These are phyloP conservation scores for Tetrao urogallus DNA, from an alignment of 2,113 vertebrate genomes.

Conservation along the genomic window DNA sequence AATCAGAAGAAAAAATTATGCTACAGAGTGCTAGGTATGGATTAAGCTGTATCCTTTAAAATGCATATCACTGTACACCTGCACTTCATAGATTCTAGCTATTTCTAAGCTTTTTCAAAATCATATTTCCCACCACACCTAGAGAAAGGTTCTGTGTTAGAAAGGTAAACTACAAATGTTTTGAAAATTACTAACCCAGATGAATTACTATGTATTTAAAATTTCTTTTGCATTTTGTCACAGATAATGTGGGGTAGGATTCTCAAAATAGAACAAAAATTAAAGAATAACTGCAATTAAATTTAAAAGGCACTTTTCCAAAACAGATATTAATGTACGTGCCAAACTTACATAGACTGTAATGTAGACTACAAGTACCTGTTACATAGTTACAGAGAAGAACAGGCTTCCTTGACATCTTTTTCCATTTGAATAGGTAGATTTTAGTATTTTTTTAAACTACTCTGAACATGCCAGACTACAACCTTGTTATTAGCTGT, in stretches of 20 bases:
- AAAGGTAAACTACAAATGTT: background rate
- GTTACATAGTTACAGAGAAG: background rate
- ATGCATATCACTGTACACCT: background rate
- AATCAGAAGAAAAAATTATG: background rate
- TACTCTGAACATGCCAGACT: background rate
- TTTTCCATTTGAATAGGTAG: background rate
- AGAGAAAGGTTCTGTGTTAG: background rate
- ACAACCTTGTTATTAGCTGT: background rate
- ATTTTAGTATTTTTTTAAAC: background rate
- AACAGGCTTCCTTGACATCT: background rate
- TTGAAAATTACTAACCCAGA: background rate
- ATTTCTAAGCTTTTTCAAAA: background rate
- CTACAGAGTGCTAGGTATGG: too few species aligned
- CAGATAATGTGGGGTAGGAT: background rate
- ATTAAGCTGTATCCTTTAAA: background rate
- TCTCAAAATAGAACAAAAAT: too few species aligned
- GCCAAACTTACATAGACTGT: background rate
- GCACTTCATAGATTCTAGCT: background rate
- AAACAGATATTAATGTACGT: background rate
- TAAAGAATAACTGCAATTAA: background rate
- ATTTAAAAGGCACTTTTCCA: background rate
- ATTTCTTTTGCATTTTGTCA: background rate
- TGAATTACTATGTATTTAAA: background rate
- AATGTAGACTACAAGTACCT: fast-evolving
- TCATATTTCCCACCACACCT: background rate